phyloP scores from a whole-genome alignment of 2,113 vertebrate species.

The Lates calcarifer region DNA sequence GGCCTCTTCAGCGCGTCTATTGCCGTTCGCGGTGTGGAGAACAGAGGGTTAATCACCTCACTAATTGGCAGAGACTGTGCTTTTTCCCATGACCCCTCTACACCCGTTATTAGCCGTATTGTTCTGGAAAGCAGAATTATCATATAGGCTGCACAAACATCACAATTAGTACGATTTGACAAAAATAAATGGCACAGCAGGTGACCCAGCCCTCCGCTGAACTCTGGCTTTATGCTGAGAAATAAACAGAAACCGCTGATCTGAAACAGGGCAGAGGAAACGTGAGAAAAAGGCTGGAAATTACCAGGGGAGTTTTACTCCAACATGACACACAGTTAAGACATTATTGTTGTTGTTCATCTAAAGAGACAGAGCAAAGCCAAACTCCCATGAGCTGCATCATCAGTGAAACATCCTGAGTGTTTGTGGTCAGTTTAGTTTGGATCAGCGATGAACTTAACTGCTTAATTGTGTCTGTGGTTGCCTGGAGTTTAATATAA shows the following conservation, averaged over 20 bases:
- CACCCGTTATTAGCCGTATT: slow-evolving; percentile 66
- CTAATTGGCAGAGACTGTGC: slow-evolving; percentile 71
- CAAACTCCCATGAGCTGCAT: too few species aligned
- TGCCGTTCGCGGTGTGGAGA: slow-evolving; percentile 16
- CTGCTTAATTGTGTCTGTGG: too few species aligned
- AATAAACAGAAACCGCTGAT: neutral
- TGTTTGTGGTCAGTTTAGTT: too few species aligned
- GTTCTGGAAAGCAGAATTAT: slow-evolving; percentile 69
- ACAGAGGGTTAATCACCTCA: slow-evolving; percentile 68
- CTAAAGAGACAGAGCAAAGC: too few species aligned
- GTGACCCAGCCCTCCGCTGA: slow-evolving; percentile 39
- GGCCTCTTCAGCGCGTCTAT: neutral
- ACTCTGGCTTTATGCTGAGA: neutral
- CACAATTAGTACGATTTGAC: slow-evolving; percentile 61
- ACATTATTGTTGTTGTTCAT: too few species aligned
- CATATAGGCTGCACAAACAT: slow-evolving; percentile 64
- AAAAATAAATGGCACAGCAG: slow-evolving; percentile 54
- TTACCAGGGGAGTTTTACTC: too few species aligned
- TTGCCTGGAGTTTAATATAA: too few species aligned
- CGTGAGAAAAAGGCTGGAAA: neutral
- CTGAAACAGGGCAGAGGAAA: neutral
- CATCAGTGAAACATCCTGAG: too few species aligned
- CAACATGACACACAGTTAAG: too few species aligned
- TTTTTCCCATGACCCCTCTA: slow-evolving; percentile 79
- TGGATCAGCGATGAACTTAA: too few species aligned